Evolutionary conservation across 2,888 invertebrate species (phyloP).

Genomic region (Atrina japonica): DNA sequence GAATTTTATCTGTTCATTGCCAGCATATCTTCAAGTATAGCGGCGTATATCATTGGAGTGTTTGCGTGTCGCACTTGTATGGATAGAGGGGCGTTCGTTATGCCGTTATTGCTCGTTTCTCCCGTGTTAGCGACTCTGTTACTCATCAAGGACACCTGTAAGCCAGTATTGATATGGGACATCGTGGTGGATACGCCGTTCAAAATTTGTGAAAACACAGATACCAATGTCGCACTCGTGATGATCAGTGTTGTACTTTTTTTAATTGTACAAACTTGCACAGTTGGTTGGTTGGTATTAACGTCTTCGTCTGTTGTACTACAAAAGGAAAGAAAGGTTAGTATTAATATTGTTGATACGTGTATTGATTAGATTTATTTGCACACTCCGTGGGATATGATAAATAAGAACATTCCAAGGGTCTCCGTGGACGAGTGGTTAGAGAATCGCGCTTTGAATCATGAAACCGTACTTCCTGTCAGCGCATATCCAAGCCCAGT

Average conservation of each 20-base stretch:
- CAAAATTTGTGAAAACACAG: neutral
- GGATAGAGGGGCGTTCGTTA: conserved; percentile 65
- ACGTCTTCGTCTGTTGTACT: conserved; percentile 59
- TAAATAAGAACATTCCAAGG: no score
- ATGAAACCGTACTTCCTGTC: no score
- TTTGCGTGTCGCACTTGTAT: conserved; percentile 69
- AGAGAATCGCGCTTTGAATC: no score
- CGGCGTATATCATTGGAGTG: conserved; percentile 42
- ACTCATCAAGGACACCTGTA: conserved; percentile 11
- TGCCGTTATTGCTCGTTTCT: conserved; percentile 64
- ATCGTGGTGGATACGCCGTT: neutral
- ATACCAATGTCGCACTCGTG: neutral
- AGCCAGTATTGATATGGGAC: neutral
- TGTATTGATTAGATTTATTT: no score
- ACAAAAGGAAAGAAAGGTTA: conserved; percentile 68
- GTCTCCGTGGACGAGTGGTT: no score
- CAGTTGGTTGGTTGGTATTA: conserved; percentile 58
- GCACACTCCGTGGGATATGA: no score
- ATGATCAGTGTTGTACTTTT: conserved; percentile 43
- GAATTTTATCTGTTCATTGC: conserved; percentile 21
- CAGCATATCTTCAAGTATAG: conserved; percentile 6
- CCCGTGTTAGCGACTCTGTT: conserved; percentile 58
- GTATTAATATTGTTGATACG: no score
- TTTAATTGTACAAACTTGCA: conserved; percentile 58
- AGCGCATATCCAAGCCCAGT: no score